Conservation (phyloP, 1,140 invertebrate genomes). For the Diuraphis noxia region DNA sequence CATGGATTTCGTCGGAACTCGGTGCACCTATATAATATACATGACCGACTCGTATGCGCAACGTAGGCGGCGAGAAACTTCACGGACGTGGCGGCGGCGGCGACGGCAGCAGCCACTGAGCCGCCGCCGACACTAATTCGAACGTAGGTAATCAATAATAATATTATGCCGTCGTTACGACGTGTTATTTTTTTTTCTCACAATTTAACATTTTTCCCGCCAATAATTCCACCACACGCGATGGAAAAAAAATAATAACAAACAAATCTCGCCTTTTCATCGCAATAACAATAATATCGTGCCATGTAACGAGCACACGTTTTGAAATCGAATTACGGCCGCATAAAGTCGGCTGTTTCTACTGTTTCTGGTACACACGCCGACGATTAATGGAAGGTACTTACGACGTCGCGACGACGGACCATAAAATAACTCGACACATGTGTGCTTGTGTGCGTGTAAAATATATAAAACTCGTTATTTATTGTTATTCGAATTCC, state of each 20-base stretch:
- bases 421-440: not conserved
- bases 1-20: not conserved
- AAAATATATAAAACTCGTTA: not conserved
- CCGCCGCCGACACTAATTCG: not conserved
- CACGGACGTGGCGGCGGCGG: not conserved
- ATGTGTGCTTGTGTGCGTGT: not conserved
- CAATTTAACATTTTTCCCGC: not conserved
- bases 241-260: not conserved
- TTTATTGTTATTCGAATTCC: not conserved
- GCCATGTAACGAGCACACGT: not conserved
- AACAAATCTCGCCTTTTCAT: not conserved
- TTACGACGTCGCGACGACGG: not conserved
- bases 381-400: not conserved
- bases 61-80: not conserved
- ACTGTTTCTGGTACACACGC: too few relatives aligned
- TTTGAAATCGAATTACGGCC: not conserved
- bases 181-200: not conserved
- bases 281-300: not conserved
- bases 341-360: not conserved
- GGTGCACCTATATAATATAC: not conserved
- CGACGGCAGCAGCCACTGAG: slow-evolving; percentile 1
- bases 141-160: slow-evolving; percentile 28
- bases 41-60: not conserved
- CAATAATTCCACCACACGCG: not conserved
- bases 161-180: not conserved